Percentiles rank a stretch among this genome's conserved stretches.
These are phyloP conservation scores for Eudyptes chrysolophus DNA, from an alignment of 2,113 vertebrate species.

Conservation along the genomic window DNA sequence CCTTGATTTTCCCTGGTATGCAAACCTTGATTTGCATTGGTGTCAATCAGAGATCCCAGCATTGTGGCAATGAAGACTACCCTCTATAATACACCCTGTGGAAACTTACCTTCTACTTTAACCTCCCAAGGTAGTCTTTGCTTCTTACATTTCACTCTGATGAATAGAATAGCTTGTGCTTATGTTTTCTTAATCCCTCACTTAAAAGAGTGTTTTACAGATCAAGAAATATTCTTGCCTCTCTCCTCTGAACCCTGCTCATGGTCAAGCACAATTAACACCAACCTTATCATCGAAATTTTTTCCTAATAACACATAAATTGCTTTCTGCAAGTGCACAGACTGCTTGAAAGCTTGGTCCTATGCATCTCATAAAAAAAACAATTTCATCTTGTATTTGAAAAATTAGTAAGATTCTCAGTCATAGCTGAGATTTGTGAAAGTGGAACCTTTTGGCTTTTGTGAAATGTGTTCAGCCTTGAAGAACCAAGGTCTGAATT, in stretches of 20 bases:
- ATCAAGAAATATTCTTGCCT: not conserved
- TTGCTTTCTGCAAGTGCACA: not conserved
- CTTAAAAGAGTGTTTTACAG: not conserved
- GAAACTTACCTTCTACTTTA: not conserved
- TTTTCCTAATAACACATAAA: not conserved
- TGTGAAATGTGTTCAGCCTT: not conserved
- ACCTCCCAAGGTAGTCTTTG: not conserved
- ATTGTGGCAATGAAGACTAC: not conserved
- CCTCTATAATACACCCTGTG: not conserved
- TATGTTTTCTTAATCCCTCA: not conserved
- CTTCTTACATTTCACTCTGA: not conserved
- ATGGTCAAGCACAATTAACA: not conserved
- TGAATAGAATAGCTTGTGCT: not conserved
- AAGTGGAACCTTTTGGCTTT: slow-evolving; percentile 1
- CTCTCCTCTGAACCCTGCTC: not conserved
- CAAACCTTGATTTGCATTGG: not conserved
- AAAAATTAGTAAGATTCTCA: not conserved
- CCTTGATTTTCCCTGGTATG: not conserved
- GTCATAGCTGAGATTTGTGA: not conserved
- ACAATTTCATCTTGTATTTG: not conserved
- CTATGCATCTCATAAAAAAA: not conserved
- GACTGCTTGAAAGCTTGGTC: not conserved
- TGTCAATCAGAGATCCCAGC: not conserved
- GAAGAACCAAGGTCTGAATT: not conserved
- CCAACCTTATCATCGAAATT: rapidly evolving